These are phyloP conservation scores for Callorhinus ursinus DNA, from an alignment of 2,113 vertebrate genomes.

Conservation along the genomic window DNA sequence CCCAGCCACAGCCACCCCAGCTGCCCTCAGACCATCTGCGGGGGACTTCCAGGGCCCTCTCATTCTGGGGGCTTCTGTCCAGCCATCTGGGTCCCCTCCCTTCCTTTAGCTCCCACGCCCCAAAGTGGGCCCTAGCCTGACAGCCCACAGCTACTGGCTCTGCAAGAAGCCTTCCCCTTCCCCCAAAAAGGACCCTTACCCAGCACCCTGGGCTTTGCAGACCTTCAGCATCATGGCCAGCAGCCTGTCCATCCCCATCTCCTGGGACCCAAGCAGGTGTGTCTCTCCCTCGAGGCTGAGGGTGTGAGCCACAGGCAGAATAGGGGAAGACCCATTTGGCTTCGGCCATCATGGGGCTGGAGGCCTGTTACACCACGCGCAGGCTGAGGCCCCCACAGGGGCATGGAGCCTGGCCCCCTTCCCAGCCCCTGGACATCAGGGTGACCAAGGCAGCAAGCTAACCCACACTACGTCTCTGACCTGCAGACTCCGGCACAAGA, in stretches of 20 bases:
- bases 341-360: accelerated
- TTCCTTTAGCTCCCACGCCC: background rate
- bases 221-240: accelerated
- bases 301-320: background rate
- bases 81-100: background rate
- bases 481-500: background rate
- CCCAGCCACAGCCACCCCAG: too few relatives aligned
- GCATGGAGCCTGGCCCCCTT: accelerated
- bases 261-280: background rate
- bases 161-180: too few relatives aligned
- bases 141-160: background rate
- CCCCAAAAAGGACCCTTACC: background rate
- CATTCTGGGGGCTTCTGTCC: background rate
- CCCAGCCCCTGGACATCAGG: too few relatives aligned
- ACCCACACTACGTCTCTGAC: background rate
- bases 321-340: accelerated
- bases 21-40: background rate
- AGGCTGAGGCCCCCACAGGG: background rate
- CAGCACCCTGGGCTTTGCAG: background rate
- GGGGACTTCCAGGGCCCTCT: background rate
- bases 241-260: accelerated
- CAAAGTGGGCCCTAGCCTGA: background rate
- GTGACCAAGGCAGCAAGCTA: too few relatives aligned
- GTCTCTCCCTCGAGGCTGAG: background rate
- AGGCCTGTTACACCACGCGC: background rate